Conservation (phyloP, 2,797 vertebrate species). For the Pipistrellus pygmaeus region DNA sequence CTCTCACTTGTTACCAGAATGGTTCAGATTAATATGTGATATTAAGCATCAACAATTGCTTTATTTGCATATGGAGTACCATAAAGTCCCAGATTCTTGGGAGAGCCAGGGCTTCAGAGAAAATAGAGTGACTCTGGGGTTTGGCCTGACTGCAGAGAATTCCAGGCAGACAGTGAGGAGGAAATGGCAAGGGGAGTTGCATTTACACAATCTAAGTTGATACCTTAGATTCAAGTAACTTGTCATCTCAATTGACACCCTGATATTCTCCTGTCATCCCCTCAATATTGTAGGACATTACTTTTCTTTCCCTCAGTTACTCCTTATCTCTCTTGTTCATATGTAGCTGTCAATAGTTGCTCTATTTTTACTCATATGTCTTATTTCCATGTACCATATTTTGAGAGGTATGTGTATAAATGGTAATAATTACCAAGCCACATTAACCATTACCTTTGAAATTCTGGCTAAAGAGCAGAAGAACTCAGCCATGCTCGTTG, state of each 20-base stretch:
- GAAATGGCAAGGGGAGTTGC: background rate
- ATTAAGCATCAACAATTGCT: background rate
- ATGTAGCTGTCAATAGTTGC: background rate
- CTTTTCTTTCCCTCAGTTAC: background rate
- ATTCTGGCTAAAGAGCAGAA: background rate
- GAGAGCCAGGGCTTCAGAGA: background rate
- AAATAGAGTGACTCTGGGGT: background rate
- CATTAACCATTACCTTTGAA: background rate
- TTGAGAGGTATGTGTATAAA: background rate
- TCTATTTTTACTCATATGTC: background rate
- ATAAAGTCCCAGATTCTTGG: background rate
- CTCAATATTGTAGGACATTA: background rate
- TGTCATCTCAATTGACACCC: background rate
- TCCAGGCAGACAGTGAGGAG: background rate
- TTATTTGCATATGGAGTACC: background rate
- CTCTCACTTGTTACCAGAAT: background rate
- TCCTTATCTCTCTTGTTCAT: slow-evolving; percentile 8
- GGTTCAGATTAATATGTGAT: background rate
- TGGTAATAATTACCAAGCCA: background rate
- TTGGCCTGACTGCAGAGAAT: background rate
- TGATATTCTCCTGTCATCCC: slow-evolving; percentile 6
- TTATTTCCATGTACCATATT: slow-evolving; percentile 18
- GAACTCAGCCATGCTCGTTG: background rate
- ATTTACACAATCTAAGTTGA: background rate
- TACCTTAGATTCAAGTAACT: background rate